Conservation (phyloP, 2,113 vertebrate genomes). For the Osmerus mordax region DNA sequence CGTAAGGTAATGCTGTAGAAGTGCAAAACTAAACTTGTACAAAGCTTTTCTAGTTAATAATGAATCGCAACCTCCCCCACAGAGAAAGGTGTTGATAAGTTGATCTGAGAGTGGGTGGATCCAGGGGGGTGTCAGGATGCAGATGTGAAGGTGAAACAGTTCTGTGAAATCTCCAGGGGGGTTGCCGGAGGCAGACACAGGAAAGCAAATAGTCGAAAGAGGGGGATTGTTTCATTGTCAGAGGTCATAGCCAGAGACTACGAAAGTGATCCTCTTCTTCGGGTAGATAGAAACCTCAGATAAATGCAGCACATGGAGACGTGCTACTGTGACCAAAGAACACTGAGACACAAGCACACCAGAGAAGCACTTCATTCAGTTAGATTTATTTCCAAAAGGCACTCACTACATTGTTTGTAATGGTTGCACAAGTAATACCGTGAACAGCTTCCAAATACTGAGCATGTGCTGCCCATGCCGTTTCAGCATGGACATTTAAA, state of each 20-base stretch:
- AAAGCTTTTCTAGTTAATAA: not conserved
- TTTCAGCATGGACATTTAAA: constrained; percentile 39
- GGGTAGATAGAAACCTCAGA: constrained; percentile 8
- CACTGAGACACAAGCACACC: constrained; percentile 9
- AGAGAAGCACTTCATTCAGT: constrained; percentile 28
- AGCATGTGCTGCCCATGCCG: constrained; percentile 32
- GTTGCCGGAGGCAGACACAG: constrained; percentile 2
- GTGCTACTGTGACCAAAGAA: not conserved
- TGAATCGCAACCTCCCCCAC: not conserved
- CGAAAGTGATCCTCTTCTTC: constrained; percentile 23
- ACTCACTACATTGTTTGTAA: constrained; percentile 66
- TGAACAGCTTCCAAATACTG: constrained; percentile 53
- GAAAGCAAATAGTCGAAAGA: constrained; percentile 17
- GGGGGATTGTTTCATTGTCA: constrained; percentile 6
- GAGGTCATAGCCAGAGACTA: constrained; percentile 21
- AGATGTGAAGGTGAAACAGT: constrained; percentile 26
- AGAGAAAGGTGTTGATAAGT: not conserved
- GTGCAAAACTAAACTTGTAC: too few species aligned
- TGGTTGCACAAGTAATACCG: constrained; percentile 55
- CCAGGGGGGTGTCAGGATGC: constrained; percentile 11
- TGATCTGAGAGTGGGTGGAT: not conserved
- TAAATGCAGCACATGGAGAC: not conserved
- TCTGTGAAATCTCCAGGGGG: not conserved
- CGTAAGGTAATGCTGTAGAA: too few species aligned
- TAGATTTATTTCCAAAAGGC: constrained; percentile 69